These are phyloP conservation scores for Caradrina kadenii DNA, from an alignment of 2,888 invertebrate genomes.

Conservation along the genomic window DNA sequence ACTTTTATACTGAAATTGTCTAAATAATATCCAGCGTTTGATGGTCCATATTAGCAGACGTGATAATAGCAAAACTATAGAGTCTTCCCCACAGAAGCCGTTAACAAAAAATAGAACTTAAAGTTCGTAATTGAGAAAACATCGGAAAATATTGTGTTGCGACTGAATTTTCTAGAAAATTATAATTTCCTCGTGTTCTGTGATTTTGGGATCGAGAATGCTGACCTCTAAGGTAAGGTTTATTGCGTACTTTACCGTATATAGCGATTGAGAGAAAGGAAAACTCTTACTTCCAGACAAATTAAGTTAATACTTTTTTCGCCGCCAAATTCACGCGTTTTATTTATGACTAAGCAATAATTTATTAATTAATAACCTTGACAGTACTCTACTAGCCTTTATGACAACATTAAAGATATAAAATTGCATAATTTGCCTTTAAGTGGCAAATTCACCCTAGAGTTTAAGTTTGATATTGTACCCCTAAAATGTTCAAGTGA, in stretches of 20 bases:
- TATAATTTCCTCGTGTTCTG: slow-evolving; percentile 5
- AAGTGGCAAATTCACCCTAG: too few species aligned
- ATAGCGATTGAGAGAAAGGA: neutral
- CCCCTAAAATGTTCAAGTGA: too few species aligned
- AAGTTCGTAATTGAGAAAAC: slow-evolving; percentile 42
- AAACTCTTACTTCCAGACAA: neutral
- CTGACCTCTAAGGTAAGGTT: slow-evolving; percentile 59
- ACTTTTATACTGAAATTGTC: neutral
- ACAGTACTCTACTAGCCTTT: neutral
- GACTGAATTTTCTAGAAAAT: slow-evolving; percentile 14
- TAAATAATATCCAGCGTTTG: neutral
- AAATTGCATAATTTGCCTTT: too few species aligned
- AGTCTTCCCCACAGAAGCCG: neutral
- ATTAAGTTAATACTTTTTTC: neutral
- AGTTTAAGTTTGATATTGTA: too few species aligned
- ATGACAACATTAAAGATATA: neutral
- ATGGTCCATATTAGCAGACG: neutral
- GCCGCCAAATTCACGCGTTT: neutral
- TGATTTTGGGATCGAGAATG: slow-evolving; percentile 37
- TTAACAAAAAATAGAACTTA: neutral
- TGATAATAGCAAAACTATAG: neutral
- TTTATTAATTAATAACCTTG: slow-evolving; percentile 16
- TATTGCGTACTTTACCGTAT: neutral
- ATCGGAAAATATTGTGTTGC: slow-evolving; percentile 1
- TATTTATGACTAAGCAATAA: slow-evolving; percentile 34